A percentile compares a stretch with the other conserved stretches of the same genome.
Conservation (phyloP, 2,888 invertebrate species). For the Chelonus formosanus region DNA sequence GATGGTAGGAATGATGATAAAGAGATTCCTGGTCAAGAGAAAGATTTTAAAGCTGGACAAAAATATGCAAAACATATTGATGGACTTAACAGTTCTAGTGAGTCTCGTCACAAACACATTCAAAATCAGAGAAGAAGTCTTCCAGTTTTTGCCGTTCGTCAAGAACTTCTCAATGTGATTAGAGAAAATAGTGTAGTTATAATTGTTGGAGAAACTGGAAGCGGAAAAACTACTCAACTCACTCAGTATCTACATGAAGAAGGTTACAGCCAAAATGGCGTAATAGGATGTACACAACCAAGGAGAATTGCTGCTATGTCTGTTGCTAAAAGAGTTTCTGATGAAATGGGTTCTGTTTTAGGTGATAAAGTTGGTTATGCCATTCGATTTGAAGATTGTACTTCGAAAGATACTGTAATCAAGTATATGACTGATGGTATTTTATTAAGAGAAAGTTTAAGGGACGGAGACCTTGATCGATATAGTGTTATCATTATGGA, state of each 20-base stretch:
- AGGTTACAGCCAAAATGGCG: conserved; percentile 89
- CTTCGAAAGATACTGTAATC: conserved; percentile 88
- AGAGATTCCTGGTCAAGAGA: conserved; percentile 66
- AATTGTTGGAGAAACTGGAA: conserved; percentile 94
- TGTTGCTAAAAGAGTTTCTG: conserved; percentile 97
- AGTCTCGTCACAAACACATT: conserved; percentile 84
- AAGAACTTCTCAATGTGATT: conserved; percentile 90
- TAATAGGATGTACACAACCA: conserved; percentile 97
- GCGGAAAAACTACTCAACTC: conserved; percentile 97
- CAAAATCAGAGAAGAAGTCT: conserved; percentile 88
- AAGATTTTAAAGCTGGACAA: conserved; percentile 91
- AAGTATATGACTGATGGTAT: conserved; percentile 99
- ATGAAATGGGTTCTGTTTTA: conserved; percentile 92
- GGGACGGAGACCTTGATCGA: conserved; percentile 95
- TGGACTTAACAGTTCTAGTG: conserved; percentile 70
- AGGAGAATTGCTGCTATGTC: conserved; percentile 99
- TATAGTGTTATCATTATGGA: conserved; percentile 99
- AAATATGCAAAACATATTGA: conserved; percentile 97
- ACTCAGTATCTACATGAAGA: conserved; percentile 98
- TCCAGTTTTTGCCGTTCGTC: conserved; percentile 94
- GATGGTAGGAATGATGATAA: conserved; percentile 73
- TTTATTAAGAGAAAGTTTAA: conserved; percentile 90
- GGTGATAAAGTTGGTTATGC: conserved; percentile 98
- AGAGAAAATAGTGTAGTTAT: conserved; percentile 94
- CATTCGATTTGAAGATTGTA: conserved; percentile 99